Evolutionary conservation across 2,888 invertebrate species (phyloP).

Genomic region (Hydrotaea cyrtoneurina): DNA sequence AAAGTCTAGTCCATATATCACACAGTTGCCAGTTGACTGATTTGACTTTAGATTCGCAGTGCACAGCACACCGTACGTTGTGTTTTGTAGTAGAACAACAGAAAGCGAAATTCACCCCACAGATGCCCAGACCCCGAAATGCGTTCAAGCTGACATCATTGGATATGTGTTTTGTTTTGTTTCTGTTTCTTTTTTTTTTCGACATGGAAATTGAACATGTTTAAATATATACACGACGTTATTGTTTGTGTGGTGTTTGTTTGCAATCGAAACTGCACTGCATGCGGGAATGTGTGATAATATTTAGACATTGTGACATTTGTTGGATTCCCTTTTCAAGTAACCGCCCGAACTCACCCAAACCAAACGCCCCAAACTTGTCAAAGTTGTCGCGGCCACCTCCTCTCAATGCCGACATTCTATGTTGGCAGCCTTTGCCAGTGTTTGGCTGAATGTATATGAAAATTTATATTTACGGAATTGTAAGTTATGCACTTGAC

Average conservation of each 20-base stretch:
- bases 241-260: slow-evolving; percentile 54
- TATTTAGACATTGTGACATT: slow-evolving; percentile 66
- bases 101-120: neutral
- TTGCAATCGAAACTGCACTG: slow-evolving; percentile 65
- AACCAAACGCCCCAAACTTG: neutral
- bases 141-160: slow-evolving; percentile 79
- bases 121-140: slow-evolving; percentile 72
- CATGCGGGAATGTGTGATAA: slow-evolving; percentile 63
- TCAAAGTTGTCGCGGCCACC: neutral
- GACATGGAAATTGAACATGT: slow-evolving; percentile 42
- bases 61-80: neutral
- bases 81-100: neutral
- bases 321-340: slow-evolving; percentile 58
- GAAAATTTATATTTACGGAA: slow-evolving; percentile 76
- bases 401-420: neutral
- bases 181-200: neutral
- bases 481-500: slow-evolving; percentile 79
- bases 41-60: slow-evolving; percentile 50
- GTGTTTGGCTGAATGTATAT: neutral
- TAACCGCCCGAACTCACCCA: slow-evolving; percentile 27
- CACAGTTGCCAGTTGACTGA: slow-evolving; percentile 63
- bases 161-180: slow-evolving; percentile 72
- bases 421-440: neutral
- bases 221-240: slow-evolving; percentile 51
- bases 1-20: slow-evolving; percentile 63